A percentile compares a stretch with the other conserved stretches of the same genome.
These are phyloP conservation scores for Xestia sexstrigata DNA, from an alignment of 2,888 invertebrate genomes.

Conservation along the genomic window DNA sequence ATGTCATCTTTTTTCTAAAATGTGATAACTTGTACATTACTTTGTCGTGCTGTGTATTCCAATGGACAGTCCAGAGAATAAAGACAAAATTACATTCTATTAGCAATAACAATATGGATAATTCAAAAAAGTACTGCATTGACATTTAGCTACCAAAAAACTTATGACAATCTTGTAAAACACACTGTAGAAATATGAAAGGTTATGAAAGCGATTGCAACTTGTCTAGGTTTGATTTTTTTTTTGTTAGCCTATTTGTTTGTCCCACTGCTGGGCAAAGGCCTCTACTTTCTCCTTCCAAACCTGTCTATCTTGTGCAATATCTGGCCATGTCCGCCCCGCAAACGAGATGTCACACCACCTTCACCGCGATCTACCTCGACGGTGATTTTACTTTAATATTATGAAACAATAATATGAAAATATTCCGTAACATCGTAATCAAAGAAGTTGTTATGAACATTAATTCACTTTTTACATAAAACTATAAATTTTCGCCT, in stretches of 20 bases:
- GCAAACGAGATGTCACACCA: too few relatives aligned
- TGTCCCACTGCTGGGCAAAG: too few relatives aligned
- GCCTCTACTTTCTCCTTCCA: too few relatives aligned
- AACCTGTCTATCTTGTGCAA: too few relatives aligned
- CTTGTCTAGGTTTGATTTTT: not conserved
- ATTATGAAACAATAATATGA: not conserved
- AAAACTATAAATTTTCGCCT: constrained; percentile 32
- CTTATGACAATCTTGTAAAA: not conserved
- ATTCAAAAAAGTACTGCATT: too few relatives aligned
- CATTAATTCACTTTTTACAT: constrained; percentile 34
- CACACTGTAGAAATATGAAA: not conserved
- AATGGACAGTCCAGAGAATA: not conserved
- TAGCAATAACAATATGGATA: too few relatives aligned
- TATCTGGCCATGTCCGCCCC: too few relatives aligned
- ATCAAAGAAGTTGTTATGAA: constrained; percentile 14
- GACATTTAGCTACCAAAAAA: not conserved
- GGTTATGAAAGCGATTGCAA: not conserved
- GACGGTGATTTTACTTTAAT: not conserved
- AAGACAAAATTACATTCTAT: not conserved
- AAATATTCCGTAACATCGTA: not conserved
- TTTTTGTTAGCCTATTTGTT: too few relatives aligned
- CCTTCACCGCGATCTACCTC: too few relatives aligned
- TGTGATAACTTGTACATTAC: too few relatives aligned
- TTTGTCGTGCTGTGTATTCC: too few relatives aligned
- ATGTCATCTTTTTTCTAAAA: too few relatives aligned